Evolutionary conservation across 2,797 vertebrate genomes (phyloP), one percentile per base, ranked within the genome.

Genomic region (Phrynocephalus guinanensis): DNA sequence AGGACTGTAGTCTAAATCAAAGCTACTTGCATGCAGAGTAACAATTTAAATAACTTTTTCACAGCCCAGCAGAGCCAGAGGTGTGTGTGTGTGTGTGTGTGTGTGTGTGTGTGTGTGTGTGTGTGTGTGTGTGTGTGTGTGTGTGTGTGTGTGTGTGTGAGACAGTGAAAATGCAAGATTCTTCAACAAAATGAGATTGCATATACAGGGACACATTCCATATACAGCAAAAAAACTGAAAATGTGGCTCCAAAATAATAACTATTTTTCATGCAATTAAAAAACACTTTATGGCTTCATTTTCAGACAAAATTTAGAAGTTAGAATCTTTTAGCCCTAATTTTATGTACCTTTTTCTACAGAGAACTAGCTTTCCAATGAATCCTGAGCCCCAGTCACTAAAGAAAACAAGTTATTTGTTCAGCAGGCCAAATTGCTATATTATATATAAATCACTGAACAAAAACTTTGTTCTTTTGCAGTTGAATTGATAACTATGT

Each of bases 401-500:
- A 68, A 28, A 44, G 44, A 22, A 86, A 89, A 44, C 38, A 44
- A 91, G 72, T 52, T 56, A 75, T 0, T 38, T 44, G 75, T 52
- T 1, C 15, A 30, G 48, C 83, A 22, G 52, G 13, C 2, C 26
- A 20, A 84, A 50, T 66, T 22, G 50, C 33, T 71, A 73, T 8
- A 60, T 28, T 68, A 16, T 86, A 78, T 56, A 52, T 5, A 44
- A 91, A 72, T 48, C 67, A 16, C 3, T 60, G 38, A 85, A 48
- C 18, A 15, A 56, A 66, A 78, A 38, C 78, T 76, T 60, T 16
- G 10, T 77, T 78, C 44, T 79, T 89, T 88, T 84, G 44, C 66
- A 4, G 56, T 79, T 87, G 89, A 94, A 92, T 68, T 7, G 33
- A 38, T 33, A 8, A 88, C 80, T 60, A 52, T 60, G 5, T 56